phyloP scores from a whole-genome alignment of 35 echinoderm and acorn worm genomes.

The Apostichopus californicus region DNA sequence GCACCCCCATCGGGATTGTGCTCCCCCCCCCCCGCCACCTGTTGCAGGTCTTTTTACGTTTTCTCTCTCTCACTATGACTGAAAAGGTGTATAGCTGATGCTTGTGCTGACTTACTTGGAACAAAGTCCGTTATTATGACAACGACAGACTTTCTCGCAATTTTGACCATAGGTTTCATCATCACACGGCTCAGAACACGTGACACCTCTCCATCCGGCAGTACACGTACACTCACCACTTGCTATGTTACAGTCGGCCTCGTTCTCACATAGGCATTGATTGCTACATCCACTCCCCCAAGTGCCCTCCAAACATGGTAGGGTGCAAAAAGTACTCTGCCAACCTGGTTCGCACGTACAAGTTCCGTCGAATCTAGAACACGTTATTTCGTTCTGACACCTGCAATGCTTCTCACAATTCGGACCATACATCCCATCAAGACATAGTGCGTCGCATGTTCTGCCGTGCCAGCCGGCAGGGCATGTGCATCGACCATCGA shows the following conservation, averaged over 20 bases:
- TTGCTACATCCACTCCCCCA: constrained; percentile 72
- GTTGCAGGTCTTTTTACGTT: too few relatives aligned
- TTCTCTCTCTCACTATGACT: too few relatives aligned
- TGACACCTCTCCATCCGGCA: constrained; percentile 57
- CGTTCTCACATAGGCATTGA: constrained; percentile 70
- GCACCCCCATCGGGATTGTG: too few relatives aligned
- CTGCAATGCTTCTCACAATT: constrained; percentile 70
- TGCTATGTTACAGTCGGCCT: constrained; percentile 53
- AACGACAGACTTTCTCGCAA: constrained; percentile 66
- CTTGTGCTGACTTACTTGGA: constrained; percentile 36
- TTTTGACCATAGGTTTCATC: constrained; percentile 61
- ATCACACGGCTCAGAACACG: constrained; percentile 57
- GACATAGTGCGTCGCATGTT: constrained; percentile 64
- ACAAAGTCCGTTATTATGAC: constrained; percentile 71
- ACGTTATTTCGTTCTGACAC: constrained; percentile 74
- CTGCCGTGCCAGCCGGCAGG: constrained; percentile 73
- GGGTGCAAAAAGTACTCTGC: constrained; percentile 61
- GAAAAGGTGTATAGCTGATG: too few relatives aligned
- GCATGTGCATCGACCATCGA: constrained; percentile 84
- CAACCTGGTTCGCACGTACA: constrained; percentile 83
- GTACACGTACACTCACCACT: constrained; percentile 69
- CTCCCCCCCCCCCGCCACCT: too few relatives aligned
- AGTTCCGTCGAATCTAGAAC: constrained; percentile 55
- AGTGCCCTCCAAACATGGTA: constrained; percentile 44
- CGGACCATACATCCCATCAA: constrained; percentile 59